Base-by-base conservation (phyloP, 35 echinoderm and acorn worm species). In the Strongylocentrotus purpuratus region DNA sequence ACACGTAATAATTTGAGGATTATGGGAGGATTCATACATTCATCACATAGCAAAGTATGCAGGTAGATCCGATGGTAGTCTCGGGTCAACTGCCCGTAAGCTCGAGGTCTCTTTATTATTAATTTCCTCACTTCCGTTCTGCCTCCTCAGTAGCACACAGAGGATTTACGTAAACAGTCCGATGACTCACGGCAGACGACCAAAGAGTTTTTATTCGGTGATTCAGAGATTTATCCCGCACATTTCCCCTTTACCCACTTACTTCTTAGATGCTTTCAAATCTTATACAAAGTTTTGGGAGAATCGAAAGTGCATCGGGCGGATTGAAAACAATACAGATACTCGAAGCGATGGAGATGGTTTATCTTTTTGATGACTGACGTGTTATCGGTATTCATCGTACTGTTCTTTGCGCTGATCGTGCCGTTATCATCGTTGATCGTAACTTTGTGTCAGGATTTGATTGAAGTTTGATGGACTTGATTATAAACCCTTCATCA, bases 121-220 rank as follows among this genome's bases (percentile, higher is more conserved):
- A 89, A 89, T 89, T 89, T 89, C 87, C 87, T 89, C 12, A 45
- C 87, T 89, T 89, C 87, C 87, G 87, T 46, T 46, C 25, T 45
- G 87, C 45, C 22, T 7, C 87, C 87, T 89, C 87, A 9, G 87
- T 89, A 89, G 87, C 87, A 89, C 87, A 46, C 87, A 45, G 87
- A 46, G 87, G 87, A 89, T 89, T 89, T 33, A 33, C 87, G 87
- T 28, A 89, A 89, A 89, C 45, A 45, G 45, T 6, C 20, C 65
- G 65, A 78, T 78, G 65, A 78, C 65, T 78, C n/a, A 78, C 20
- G 22, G 20, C 65, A 78, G 65, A 78, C 65, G 65, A 78, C 25
- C 20, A 78, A 78, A 78, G 20, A 22, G 65, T 78, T 78, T 78
- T 78, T n/a, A 78, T 18, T 33, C 45, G 87, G 87, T 89, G 87